Conservation (phyloP, 2,113 vertebrate species). For the Stercorarius parasiticus region DNA sequence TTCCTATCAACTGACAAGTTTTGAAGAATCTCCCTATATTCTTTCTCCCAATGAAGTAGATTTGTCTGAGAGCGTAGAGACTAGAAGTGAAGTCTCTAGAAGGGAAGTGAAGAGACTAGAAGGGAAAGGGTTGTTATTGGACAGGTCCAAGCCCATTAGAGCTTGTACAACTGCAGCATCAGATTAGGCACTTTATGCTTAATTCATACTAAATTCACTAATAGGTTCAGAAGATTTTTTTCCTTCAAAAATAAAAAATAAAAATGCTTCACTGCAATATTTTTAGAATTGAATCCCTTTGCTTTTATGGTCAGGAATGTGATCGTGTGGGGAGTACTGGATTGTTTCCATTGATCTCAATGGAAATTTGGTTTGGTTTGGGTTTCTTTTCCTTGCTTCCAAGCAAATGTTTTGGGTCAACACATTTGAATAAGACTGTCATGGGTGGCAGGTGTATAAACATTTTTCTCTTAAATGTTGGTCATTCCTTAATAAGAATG, state of each 20-base stretch:
- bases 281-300: neutral
- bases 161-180: neutral
- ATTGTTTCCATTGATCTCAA: neutral
- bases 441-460: fast-evolving
- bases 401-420: neutral
- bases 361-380: neutral
- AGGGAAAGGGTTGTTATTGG: neutral
- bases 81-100: neutral
- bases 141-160: neutral
- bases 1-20: neutral
- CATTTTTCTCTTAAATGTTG: neutral
- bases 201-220: neutral
- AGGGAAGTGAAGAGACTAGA: neutral
- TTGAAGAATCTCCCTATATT: neutral
- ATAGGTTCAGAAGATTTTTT: neutral
- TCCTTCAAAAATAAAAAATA: neutral
- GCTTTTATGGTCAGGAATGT: neutral
- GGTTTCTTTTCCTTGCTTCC: neutral
- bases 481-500: neutral
- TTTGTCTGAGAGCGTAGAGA: neutral
- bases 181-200: neutral
- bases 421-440: neutral
- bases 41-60: neutral
- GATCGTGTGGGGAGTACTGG: neutral
- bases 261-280: neutral